phyloP scores from a whole-genome alignment of 2,888 invertebrate genomes.

The Harpalus rufipes region DNA sequence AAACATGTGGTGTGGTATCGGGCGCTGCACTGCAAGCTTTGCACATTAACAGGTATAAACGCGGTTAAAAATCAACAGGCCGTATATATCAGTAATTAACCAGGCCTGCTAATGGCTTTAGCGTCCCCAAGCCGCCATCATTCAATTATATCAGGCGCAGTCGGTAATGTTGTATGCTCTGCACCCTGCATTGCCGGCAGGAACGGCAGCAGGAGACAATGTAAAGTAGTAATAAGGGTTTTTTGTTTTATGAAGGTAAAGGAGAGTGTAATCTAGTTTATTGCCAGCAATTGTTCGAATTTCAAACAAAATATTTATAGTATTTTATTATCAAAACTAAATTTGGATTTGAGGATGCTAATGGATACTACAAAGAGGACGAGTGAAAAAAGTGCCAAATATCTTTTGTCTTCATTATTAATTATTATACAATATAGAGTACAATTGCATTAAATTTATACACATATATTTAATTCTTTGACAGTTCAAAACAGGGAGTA shows the following conservation, averaged over 20 bases:
- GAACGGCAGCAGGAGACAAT: background rate
- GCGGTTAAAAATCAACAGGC: conserved; percentile 51
- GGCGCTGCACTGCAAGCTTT: conserved; percentile 18
- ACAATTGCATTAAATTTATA: no score
- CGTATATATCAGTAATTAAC: conserved; percentile 62
- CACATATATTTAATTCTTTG: no score
- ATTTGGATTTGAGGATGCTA: no score
- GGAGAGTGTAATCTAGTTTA: background rate
- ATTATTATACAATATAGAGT: no score
- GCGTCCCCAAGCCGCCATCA: conserved; percentile 61
- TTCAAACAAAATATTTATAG: background rate
- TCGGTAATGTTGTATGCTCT: conserved; percentile 46
- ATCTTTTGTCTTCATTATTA: no score
- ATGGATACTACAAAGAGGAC: no score
- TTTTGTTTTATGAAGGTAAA: no score
- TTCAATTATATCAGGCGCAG: conserved; percentile 62
- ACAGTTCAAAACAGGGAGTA: no score
- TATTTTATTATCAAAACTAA: background rate
- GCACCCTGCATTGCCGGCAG: conserved; percentile 40
- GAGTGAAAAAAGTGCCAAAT: no score
- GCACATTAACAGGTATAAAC: background rate
- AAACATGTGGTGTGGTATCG: conserved; percentile 25
- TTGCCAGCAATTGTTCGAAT: background rate
- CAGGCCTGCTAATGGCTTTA: conserved; percentile 61
- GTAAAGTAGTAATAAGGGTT: background rate